Base-by-base conservation (phyloP, 1,140 invertebrate species). In the Laupala kohalensis region DNA sequence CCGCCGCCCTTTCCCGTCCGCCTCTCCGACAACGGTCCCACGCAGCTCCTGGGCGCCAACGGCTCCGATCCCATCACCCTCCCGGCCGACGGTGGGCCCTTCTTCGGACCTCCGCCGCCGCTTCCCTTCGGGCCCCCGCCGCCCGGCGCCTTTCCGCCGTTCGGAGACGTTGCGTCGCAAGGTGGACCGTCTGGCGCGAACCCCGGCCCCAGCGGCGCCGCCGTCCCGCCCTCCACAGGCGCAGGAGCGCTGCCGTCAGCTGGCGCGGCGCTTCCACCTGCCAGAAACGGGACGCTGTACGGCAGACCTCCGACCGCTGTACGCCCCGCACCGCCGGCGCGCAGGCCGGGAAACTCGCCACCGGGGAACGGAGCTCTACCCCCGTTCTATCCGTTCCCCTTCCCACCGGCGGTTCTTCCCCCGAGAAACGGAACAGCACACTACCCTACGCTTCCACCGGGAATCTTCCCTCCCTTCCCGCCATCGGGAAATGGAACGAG, bases 1-100 rank as follows among this genome's bases (percentile, higher is more conserved):
- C 91, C 92, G 79, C 92, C 92, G 82, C 92, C 92, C 77, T 94
- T 94, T 88, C 92, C 92, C 76, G 87, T 94, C 78, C 91, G 91
- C 80, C 86, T 94, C 76, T 86, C 85, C 75, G 90, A 92, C 74
- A 86, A 87, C 72, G 92, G 91, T 74, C 91, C 92, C 73, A 83
- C 91, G 75, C 85, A 90, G 81, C 87, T 92, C 79, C 83, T 92
- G 75, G 87, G 87, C 63, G 82, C 83, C 24, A 77, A 79, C 73
- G 77, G 73, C 5, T 79, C 78, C 0, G 29, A 74, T 24, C 37
- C 37, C 37, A 77, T 78, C 65, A 74, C 75, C 27, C 74, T 77
- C 6, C 73, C 74, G 13, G 73, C 23, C 30, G 28, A 30, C 69
- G 15, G n/a, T 27, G 69, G 37, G 19, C 37, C 23, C 37, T 69